These are phyloP conservation scores for Halcyon malimbica DNA, from an alignment of 2,113 vertebrate species.

Conservation along the genomic window DNA sequence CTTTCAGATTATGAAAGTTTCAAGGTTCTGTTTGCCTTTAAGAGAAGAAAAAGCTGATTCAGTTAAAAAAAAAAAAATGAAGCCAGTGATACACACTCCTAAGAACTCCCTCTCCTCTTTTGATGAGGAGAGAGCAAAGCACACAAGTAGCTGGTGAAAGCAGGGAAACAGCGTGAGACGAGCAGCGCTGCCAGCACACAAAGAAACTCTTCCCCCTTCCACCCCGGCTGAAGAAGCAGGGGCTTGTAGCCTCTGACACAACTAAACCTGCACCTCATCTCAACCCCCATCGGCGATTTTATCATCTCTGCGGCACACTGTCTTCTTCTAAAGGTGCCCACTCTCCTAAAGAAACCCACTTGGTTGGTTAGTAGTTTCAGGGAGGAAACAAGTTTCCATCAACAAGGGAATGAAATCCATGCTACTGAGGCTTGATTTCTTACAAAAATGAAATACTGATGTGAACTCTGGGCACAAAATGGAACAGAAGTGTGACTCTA, in stretches of 20 bases:
- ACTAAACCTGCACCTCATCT: background rate
- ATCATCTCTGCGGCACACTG: background rate
- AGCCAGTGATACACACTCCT: background rate
- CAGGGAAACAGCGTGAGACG: background rate
- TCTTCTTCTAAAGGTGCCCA: background rate
- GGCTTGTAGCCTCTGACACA: background rate
- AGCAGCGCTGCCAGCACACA: background rate
- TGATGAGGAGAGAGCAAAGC: background rate
- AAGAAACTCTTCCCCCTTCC: background rate
- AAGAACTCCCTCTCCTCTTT: background rate
- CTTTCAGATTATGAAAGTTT: background rate
- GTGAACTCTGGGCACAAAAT: background rate
- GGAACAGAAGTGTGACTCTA: background rate
- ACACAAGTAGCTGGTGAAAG: background rate
- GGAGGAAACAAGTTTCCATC: background rate
- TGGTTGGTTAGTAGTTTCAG: background rate
- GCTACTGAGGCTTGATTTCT: background rate
- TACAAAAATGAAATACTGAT: background rate
- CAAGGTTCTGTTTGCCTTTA: conserved; percentile 30
- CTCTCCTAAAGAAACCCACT: background rate
- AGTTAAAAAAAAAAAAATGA: background rate
- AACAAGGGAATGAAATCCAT: background rate
- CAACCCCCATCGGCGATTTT: background rate
- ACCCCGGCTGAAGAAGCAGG: background rate
- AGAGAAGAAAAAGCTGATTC: conserved; percentile 22